Conservation (phyloP, 64 coral and sea anemone species). For the Porites lutea region DNA sequence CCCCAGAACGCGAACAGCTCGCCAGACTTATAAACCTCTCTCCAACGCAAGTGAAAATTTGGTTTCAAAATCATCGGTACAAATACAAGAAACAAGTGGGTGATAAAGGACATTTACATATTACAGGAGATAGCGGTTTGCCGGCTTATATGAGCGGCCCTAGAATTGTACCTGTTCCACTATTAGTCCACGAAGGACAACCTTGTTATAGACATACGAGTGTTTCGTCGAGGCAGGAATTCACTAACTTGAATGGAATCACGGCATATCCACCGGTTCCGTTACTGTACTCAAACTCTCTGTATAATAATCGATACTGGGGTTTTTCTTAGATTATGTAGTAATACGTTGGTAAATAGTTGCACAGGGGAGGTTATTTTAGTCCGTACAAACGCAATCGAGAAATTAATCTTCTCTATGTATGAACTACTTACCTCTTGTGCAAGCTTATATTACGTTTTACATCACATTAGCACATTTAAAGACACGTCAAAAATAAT, state of each 20-base stretch:
- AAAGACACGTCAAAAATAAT: constrained; percentile 4
- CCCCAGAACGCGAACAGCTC: constrained; percentile 81
- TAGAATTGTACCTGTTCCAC: constrained; percentile 15
- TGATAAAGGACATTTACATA: constrained; percentile 51
- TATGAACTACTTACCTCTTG: neutral
- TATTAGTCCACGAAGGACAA: constrained; percentile 43
- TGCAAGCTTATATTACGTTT: constrained; percentile 1
- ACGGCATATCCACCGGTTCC: constrained; percentile 18
- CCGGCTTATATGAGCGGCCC: constrained; percentile 12
- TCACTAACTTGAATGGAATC: constrained; percentile 14
- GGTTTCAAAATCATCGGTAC: constrained; percentile 92
- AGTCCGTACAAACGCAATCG: neutral
- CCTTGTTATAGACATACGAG: constrained; percentile 4
- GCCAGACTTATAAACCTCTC: constrained; percentile 81
- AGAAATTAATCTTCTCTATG: neutral
- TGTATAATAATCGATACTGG: constrained; percentile 37
- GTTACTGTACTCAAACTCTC: constrained; percentile 16
- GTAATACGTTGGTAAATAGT: constrained; percentile 32
- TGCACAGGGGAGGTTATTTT: constrained; percentile 11
- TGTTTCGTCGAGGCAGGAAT: constrained; percentile 19
- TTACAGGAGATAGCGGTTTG: constrained; percentile 18
- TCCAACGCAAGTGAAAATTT: constrained; percentile 87
- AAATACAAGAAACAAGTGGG: constrained; percentile 72
- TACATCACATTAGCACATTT: neutral
- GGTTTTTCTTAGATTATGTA: constrained; percentile 43